Conservation (phyloP, 2,113 vertebrate species). For the Shinisaurus crocodilurus region DNA sequence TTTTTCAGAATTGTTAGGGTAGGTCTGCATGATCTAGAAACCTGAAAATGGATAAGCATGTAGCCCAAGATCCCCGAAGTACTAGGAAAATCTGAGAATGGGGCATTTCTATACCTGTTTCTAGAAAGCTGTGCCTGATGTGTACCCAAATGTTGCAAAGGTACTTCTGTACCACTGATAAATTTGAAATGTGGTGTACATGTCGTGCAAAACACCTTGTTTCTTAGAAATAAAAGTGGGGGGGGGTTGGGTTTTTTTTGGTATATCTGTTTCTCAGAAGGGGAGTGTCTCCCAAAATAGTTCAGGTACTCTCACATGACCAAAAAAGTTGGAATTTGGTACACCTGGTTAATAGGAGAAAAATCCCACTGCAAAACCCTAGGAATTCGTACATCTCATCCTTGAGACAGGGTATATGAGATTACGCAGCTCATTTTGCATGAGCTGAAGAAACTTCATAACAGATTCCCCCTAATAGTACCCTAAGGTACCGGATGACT, state of each 20-base stretch:
- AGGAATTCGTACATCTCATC: not conserved
- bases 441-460: not conserved
- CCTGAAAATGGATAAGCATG: not conserved
- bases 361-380: not conserved
- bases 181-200: not conserved
- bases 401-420: not conserved
- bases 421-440: too few relatives aligned
- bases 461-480: not conserved
- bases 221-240: too few relatives aligned
- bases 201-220: not conserved
- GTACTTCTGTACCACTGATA: not conserved
- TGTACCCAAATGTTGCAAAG: not conserved
- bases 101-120: not conserved
- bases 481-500: not conserved
- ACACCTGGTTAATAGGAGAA: not conserved
- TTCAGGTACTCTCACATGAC: not conserved
- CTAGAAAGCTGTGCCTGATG: too few relatives aligned
- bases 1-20: not conserved
- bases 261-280: not conserved
- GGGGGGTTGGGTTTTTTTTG: not conserved
- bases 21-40: not conserved
- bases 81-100: not conserved
- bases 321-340: not conserved
- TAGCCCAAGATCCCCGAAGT: not conserved
- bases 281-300: too few relatives aligned